Conservation (phyloP, 2,113 vertebrate species). For the Merops nubicus region DNA sequence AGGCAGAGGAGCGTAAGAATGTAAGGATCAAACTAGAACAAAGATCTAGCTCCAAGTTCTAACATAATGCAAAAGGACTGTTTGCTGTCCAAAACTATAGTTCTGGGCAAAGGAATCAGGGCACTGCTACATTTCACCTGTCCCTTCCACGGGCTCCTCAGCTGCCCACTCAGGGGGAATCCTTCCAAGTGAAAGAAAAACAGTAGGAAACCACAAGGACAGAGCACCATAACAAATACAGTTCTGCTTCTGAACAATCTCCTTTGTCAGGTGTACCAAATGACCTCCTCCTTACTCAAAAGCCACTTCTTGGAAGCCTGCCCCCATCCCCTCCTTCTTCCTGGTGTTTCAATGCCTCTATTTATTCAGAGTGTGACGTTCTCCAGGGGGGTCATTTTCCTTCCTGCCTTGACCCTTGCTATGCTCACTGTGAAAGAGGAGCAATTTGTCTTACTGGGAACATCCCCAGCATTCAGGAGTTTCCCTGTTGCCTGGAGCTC, state of each 20-base stretch:
- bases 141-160: neutral
- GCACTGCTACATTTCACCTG: neutral
- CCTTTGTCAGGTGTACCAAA: slow-evolving; percentile 8
- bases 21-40: neutral
- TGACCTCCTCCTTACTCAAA: neutral
- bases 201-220: neutral
- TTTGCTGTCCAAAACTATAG: neutral
- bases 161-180: neutral
- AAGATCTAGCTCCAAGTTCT: neutral
- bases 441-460: neutral
- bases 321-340: neutral
- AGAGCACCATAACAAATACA: neutral
- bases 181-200: neutral
- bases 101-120: neutral
- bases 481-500: neutral
- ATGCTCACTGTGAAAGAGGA: neutral
- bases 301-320: neutral
- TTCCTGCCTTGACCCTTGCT: neutral
- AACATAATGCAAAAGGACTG: neutral
- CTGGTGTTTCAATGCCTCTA: slow-evolving; percentile 12
- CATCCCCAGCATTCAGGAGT: neutral
- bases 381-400: neutral
- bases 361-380: neutral
- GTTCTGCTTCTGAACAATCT: neutral
- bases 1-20: neutral